Evolutionary conservation across 2,113 vertebrate genomes (phyloP), one percentile per base, ranked within the genome.

Genomic region (Saguinus imperator): DNA sequence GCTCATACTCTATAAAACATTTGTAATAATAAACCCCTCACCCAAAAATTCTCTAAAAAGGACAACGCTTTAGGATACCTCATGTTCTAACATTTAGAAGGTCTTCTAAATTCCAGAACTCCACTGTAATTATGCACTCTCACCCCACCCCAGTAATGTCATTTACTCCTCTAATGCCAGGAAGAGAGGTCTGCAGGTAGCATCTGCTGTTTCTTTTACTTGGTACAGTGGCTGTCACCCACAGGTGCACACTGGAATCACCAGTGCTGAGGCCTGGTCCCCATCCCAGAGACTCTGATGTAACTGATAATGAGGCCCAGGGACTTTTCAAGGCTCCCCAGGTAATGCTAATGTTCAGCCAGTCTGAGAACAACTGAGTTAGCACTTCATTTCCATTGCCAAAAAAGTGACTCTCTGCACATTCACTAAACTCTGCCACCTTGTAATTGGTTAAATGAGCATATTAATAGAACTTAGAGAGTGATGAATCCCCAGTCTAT

Each of bases 391-490:
- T 84, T 72, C 79, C 82, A 45, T 17, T 64, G 32, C 32, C 70
- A 87, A 84, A 25, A 55, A 88, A 66, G 20, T 40, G 35, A 89
- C 64, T 48, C 18, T 25, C 52, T 79, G 25, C 64, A 8, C 55
- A 43, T 52, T 58, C 32, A 40, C 43, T 94, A 73, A 87, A 11
- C 3, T 20, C 32, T 45, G 75, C 12, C 40, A 57, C 70, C 40
- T 50, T 37, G 55, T n/a, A 68, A 94, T 45, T 58, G 43, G 77
- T 40, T 58, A 75, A 87, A 35, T 76, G 50, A 94, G 29, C 87
- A 86, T 48, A 50, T 27, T 45, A 73, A 94, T 80, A 92, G 43
- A 94, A 83, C 89, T 87, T 95, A 48, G 10, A 68, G 75, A 92
- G 35, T 43, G 50, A 68, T 18, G 32, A 40, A 80, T n/a, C 32